Conservation (phyloP, 2,888 invertebrate genomes). For the Cephalotes varians region DNA sequence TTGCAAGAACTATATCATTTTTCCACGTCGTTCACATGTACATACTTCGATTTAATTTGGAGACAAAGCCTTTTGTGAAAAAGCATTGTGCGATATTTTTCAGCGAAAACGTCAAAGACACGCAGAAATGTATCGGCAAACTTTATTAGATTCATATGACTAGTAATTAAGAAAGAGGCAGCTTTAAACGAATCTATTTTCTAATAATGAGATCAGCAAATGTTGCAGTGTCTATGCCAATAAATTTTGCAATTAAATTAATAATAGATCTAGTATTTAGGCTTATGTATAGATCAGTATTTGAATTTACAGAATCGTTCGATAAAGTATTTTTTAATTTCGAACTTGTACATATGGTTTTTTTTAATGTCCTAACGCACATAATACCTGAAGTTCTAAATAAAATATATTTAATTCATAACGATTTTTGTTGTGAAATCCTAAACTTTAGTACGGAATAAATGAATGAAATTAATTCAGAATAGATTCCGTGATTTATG, state of each 20-base stretch:
- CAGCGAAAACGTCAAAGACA: neutral
- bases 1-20: neutral
- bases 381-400: neutral
- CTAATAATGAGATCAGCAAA: neutral
- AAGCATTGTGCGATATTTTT: slow-evolving; percentile 25
- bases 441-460: neutral
- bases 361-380: neutral
- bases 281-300: slow-evolving; percentile 23
- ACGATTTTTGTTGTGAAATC: neutral
- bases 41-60: slow-evolving; percentile 1
- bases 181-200: slow-evolving; percentile 36
- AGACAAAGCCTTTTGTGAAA: neutral
- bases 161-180: slow-evolving; percentile 22
- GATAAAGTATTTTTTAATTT: slow-evolving; percentile 22
- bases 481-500: neutral
- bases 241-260: slow-evolving; percentile 20
- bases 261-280: neutral
- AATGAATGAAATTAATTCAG: slow-evolving; percentile 1
- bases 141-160: neutral
- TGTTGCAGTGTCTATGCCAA: slow-evolving; percentile 3
- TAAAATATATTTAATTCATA: slow-evolving; percentile 4
- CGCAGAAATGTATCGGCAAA: neutral
- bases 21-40: neutral
- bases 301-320: slow-evolving; percentile 9
- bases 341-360: neutral